Conservation (phyloP, 2,113 vertebrate genomes). For the Pycnonotus jocosus region DNA sequence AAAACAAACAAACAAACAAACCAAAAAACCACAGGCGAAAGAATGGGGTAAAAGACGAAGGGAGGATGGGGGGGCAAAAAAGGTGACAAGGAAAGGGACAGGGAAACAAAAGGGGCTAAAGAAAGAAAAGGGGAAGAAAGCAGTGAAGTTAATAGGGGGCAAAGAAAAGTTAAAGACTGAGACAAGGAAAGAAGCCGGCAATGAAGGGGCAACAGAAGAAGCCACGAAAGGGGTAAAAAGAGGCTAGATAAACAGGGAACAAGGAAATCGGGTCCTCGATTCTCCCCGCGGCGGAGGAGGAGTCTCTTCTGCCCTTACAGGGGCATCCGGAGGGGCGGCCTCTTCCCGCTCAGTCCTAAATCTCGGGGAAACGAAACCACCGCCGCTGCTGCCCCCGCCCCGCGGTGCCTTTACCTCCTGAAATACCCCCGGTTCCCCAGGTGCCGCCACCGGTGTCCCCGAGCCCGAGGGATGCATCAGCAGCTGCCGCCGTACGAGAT, state of each 20-base stretch:
- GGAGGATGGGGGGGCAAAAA: neutral
- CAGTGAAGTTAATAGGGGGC: neutral
- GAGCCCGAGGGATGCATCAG: fast-evolving
- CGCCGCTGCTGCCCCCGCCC: fast-evolving
- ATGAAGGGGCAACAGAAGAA: neutral
- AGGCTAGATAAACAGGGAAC: neutral
- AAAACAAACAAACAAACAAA: neutral
- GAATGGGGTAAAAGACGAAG: neutral
- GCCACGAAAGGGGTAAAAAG: fast-evolving
- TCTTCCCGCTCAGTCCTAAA: fast-evolving
- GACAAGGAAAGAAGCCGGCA: neutral
- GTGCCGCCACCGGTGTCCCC: fast-evolving
- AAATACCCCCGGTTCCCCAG: fast-evolving
- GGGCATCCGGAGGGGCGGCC: neutral
- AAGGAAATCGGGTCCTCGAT: fast-evolving
- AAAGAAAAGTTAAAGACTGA: neutral
- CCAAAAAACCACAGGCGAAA: neutral
- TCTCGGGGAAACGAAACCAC: neutral
- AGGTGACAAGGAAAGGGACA: neutral
- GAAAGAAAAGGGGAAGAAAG: neutral
- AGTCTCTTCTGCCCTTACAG: neutral
- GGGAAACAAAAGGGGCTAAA: neutral
- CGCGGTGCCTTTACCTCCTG: fast-evolving
- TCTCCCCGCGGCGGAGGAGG: neutral
- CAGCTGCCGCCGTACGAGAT: neutral